These are phyloP conservation scores for Aradus depressus DNA, from an alignment of 2,888 invertebrate genomes.

Conservation along the genomic window DNA sequence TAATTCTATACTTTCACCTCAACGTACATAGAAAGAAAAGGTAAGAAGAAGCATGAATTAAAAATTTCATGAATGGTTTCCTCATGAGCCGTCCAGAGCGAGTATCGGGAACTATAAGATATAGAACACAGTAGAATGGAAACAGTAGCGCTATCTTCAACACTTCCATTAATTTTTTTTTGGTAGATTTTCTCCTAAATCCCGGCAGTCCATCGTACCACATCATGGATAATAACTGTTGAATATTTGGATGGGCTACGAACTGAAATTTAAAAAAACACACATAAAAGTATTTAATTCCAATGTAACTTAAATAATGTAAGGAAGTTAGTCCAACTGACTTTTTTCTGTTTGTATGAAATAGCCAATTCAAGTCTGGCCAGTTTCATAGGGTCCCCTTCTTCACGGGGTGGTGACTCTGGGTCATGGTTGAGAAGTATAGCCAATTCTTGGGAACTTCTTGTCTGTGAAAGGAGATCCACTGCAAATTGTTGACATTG, in stretches of 20 bases:
- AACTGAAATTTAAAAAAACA: slow-evolving; percentile 46
- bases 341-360: slow-evolving; percentile 89
- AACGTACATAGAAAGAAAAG: slow-evolving; percentile 83
- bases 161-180: slow-evolving; percentile 62
- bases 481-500: slow-evolving; percentile 87
- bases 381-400: slow-evolving; percentile 73
- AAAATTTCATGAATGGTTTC: slow-evolving; percentile 93
- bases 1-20: too few species aligned
- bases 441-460: slow-evolving; percentile 86
- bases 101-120: slow-evolving; percentile 75
- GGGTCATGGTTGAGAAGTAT: slow-evolving; percentile 88
- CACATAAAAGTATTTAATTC: background rate
- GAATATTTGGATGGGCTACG: slow-evolving; percentile 90
- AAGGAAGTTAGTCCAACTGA: slow-evolving; percentile 36
- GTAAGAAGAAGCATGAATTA: slow-evolving; percentile 88
- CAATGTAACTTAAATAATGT: background rate
- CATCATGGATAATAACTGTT: slow-evolving; percentile 78
- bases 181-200: slow-evolving; percentile 68
- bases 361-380: slow-evolving; percentile 82
- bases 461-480: slow-evolving; percentile 76
- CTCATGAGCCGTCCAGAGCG: slow-evolving; percentile 69
- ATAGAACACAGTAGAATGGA: slow-evolving; percentile 74
- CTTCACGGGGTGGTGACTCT: slow-evolving; percentile 54
- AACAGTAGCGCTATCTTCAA: slow-evolving; percentile 68
- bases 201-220: slow-evolving; percentile 96